Evolutionary conservation across 2,797 vertebrate genomes (phyloP).

Genomic region (Thripadectes ignobilis): DNA sequence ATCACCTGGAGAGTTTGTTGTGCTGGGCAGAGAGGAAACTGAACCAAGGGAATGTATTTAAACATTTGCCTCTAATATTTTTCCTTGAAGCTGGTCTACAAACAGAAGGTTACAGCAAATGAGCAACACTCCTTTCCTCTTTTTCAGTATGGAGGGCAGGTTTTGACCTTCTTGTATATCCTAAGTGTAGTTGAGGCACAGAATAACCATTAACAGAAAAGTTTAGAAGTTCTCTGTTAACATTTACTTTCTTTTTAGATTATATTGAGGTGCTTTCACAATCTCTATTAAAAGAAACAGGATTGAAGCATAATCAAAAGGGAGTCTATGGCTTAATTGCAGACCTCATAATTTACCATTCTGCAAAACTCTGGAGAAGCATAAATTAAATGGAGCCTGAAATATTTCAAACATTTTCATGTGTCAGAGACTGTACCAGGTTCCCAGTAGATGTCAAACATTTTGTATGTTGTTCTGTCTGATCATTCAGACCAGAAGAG

Average conservation of each 20-base stretch:
- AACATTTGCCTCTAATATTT: accelerated
- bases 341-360: background rate
- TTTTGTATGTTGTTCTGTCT: constrained; percentile 42
- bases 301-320: constrained; percentile 13
- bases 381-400: background rate
- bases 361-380: background rate
- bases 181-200: background rate
- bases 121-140: background rate
- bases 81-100: background rate
- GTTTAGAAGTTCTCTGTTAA: background rate
- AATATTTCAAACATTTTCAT: constrained; percentile 3
- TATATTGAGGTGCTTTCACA: background rate
- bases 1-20: background rate
- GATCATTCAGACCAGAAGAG: constrained; percentile 39
- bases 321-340: background rate
- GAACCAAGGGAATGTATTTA: background rate
- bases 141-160: background rate
- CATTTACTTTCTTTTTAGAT: background rate
- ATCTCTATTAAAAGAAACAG: background rate
- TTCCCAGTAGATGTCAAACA: constrained; percentile 4
- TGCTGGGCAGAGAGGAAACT: background rate
- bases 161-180: background rate
- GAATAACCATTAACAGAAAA: background rate
- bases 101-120: background rate
- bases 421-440: background rate